These are phyloP conservation scores for Labroides dimidiatus DNA, from an alignment of 2,797 vertebrate species.

Conservation along the genomic window DNA sequence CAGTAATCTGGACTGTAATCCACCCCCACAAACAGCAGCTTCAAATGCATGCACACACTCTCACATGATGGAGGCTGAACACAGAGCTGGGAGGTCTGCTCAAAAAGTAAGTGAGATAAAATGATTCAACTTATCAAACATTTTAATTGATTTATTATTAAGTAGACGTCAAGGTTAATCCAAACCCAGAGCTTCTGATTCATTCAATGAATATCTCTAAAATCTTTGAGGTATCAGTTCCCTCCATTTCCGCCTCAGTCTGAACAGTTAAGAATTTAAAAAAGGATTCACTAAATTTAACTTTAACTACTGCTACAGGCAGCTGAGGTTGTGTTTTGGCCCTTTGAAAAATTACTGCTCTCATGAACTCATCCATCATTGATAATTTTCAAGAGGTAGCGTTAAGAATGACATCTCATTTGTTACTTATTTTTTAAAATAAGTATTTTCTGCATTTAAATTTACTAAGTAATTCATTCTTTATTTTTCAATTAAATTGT, in stretches of 20 bases:
- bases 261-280: neutral
- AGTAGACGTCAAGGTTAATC: slow-evolving; percentile 18
- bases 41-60: neutral
- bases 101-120: neutral
- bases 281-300: neutral
- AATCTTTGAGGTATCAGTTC: slow-evolving; percentile 5
- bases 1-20: slow-evolving; percentile 11
- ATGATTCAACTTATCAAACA: slow-evolving; percentile 19
- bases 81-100: neutral
- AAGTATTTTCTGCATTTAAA: no score
- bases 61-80: neutral
- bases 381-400: no score
- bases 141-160: slow-evolving; percentile 33
- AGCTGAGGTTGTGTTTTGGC: no score
- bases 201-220: slow-evolving; percentile 9
- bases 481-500: no score
- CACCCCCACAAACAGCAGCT: slow-evolving; percentile 8
- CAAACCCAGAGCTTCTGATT: slow-evolving; percentile 21
- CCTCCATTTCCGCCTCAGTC: neutral
- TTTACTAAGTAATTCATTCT: no score
- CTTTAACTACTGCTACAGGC: no score
- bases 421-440: no score
- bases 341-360: no score
- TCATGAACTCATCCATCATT: no score
- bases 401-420: no score